A percentile compares a stretch with the other conserved stretches of the same genome.
Evolutionary conservation across 2,888 invertebrate genomes (phyloP).

Genomic region (Ectemnius lituratus): DNA sequence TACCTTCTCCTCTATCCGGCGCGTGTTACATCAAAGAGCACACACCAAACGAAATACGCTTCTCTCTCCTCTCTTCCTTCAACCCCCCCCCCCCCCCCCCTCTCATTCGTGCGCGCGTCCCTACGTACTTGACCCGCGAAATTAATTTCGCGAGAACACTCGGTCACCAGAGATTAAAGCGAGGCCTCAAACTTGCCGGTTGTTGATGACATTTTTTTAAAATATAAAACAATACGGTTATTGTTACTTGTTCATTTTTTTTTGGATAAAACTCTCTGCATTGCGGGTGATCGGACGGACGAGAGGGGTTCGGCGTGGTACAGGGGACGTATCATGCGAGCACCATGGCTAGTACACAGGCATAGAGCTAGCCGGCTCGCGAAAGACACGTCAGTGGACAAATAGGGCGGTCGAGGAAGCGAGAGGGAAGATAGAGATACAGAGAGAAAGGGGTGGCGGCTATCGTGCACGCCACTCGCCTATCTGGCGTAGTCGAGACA

Average conservation of each 20-base stretch:
- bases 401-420: slow-evolving; percentile 28
- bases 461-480: slow-evolving; percentile 49
- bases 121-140: slow-evolving; percentile 9
- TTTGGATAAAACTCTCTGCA: slow-evolving; percentile 10
- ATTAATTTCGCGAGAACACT: slow-evolving; percentile 23
- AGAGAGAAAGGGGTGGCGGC: slow-evolving; percentile 24
- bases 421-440: slow-evolving; percentile 22
- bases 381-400: background rate
- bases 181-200: background rate
- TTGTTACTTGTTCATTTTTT: slow-evolving; percentile 1
- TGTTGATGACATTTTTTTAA: background rate
- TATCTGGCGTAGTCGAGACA: slow-evolving; percentile 51
- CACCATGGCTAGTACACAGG: slow-evolving; percentile 12
- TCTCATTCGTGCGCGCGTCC: too few relatives aligned
- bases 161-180: background rate
- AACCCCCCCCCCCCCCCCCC: too few relatives aligned
- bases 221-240: background rate
- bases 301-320: slow-evolving; percentile 28
- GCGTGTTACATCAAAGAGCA: slow-evolving; percentile 14
- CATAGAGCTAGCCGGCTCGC: slow-evolving; percentile 20
- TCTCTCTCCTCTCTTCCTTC: too few relatives aligned
- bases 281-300: slow-evolving; percentile 26
- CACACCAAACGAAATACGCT: too few relatives aligned
- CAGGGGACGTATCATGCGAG: slow-evolving; percentile 12
- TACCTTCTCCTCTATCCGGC: background rate